phyloP scores from a whole-genome alignment of 2,888 invertebrate genomes.

The Meiosimyza platycephala region DNA sequence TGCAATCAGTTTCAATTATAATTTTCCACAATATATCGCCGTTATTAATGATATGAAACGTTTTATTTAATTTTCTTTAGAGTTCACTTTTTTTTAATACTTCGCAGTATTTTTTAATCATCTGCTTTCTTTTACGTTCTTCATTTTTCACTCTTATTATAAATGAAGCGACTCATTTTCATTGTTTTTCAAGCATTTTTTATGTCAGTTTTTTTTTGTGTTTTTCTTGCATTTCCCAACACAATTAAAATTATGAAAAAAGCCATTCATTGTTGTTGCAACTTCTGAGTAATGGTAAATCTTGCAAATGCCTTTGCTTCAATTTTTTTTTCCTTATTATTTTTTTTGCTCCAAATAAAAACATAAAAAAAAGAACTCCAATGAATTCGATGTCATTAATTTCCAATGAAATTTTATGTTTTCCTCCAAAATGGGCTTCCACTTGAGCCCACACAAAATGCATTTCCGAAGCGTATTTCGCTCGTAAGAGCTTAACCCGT shows the following conservation, averaged over 20 bases:
- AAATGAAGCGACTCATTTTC: background rate
- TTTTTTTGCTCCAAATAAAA: slow-evolving; percentile 53
- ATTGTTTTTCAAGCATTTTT: background rate
- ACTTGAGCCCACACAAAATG: too few species aligned
- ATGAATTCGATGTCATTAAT: slow-evolving; percentile 56
- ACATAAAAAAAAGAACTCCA: slow-evolving; percentile 28
- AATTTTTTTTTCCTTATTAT: slow-evolving; percentile 46
- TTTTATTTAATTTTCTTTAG: slow-evolving; percentile 10
- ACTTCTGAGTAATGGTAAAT: slow-evolving; percentile 21
- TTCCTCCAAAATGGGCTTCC: background rate
- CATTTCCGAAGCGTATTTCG: too few species aligned
- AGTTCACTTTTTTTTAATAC: background rate
- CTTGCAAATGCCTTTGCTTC: background rate
- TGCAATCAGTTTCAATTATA: slow-evolving; percentile 6
- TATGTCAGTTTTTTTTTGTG: slow-evolving; percentile 37
- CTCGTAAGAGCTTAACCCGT: too few species aligned
- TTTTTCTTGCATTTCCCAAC: slow-evolving; percentile 50
- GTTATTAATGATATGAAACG: slow-evolving; percentile 8
- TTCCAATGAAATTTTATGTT: slow-evolving; percentile 47
- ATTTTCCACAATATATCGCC: background rate
- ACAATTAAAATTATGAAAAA: slow-evolving; percentile 52
- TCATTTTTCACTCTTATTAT: slow-evolving; percentile 10
- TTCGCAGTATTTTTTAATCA: slow-evolving; percentile 6
- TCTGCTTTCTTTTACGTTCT: slow-evolving; percentile 12
- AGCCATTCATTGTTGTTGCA: slow-evolving; percentile 48